Evolutionary conservation across 30 jellyfish, hydroid and myxozoan genomes (phyloP), one percentile per base, ranked within the genome.

Genomic region (Aurelia sp.): DNA sequence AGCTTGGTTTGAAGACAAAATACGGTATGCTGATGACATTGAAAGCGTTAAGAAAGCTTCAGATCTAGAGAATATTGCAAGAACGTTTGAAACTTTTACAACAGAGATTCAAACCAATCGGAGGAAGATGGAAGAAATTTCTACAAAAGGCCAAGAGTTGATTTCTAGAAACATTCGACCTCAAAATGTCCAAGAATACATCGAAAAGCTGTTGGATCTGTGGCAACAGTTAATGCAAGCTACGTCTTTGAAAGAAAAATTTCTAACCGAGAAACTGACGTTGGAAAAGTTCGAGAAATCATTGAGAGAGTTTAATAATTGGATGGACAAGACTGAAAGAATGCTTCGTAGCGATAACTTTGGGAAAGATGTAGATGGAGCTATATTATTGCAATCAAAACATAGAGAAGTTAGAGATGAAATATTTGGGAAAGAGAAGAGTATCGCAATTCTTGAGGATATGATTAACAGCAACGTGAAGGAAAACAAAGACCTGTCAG

Each of bases 361-460:
- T 5, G 89, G 95, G 17, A 74, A 65, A 66, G 89, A 74, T 75
- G n/a, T 86, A 70, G 74, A 86, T 8, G 16, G 57, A 4, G 67
- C 87, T 9, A 30, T 62, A 13, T 52, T 66, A 19, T 62, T 86
- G 74, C 85, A 71, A 53, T 8, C 84, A 5, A 75, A 76, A 59
- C 95, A 86, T 35, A 70, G 53, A 13, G 95, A 71, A 65, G 40
- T 75, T n/a, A 74, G 31, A 19, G 31, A 71, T 50, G 82, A 86
- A 62, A 21, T 64, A 17, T 9, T 11, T 1, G 66, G 53, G 15
- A 86, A 75, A 19, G 44, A 23, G 13, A 66, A 65, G 15, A 63
- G 19, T 6, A 17, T 86, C 61, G 23, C 35, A 55, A 65, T 66
- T 8, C 23, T 86, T 51, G 89, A 75, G 10, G 44, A 48, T 23